Base-by-base conservation (phyloP, 2,888 invertebrate genomes). In the Sphaerophoria rueppellii region DNA sequence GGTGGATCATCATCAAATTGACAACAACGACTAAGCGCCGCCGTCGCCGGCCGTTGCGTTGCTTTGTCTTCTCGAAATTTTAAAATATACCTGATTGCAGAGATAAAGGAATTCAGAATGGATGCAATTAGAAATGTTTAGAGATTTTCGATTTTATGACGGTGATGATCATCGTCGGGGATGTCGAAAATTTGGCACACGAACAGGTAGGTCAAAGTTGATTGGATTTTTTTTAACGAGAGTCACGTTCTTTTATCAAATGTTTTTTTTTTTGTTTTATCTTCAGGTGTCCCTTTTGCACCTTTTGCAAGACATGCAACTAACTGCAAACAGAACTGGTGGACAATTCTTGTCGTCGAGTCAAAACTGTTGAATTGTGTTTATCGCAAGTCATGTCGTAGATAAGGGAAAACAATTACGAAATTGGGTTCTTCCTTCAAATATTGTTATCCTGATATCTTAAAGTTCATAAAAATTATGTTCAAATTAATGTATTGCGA, bases 1-100 rank as follows among this genome's bases (percentile, higher is more conserved):
- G 76, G 70, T 80, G 81, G 67, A 67, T 52, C 67, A 57, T 70
- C 70, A 77, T 85, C 85, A 73, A 81, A 85, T 85, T 85, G 85
- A 85, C 85, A 85, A 85, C 63, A 70, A 32, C 76, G 70, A 14
- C 76, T 60, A 71, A 77, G 85, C 81, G 85, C 81, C 77, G 73
- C 50, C 34, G 12, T 32, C 48, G 14, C 34, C n/a, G n/a, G n/a
- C n/a, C n/a, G n/a, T n/a, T n/a, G n/a, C n/a, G 24, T 24, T 24
- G 24, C 24, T 24, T 24, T 24, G 24, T 24, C 1, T 24, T 24
- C 24, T 24, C 24, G 2, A 24, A 24, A 24, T 24, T 24, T 24
- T 40, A 55, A 46, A n/a, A 32, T 57, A 63, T 73, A 73, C 63
- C 73, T 81, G 81, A 81, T 85, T 85, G 85, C 85, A 60, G 69